Percentiles rank a stretch among this genome's conserved stretches.
Conservation (phyloP, 1,140 invertebrate genomes). For the Brachionus plicatilis region DNA sequence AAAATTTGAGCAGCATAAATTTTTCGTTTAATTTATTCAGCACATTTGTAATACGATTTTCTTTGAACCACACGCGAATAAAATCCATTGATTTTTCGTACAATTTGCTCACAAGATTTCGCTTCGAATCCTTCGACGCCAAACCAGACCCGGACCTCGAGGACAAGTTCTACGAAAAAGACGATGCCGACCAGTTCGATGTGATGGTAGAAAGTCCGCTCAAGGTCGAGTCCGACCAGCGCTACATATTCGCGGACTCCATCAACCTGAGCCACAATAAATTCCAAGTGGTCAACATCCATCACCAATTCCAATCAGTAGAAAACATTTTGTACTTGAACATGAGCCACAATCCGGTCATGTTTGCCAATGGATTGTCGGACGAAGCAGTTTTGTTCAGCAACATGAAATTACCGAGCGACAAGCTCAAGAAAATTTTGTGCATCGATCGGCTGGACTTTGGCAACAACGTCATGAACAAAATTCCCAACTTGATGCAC, state of each 20-base stretch:
- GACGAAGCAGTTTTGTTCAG: not conserved
- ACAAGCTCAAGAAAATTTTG: not conserved
- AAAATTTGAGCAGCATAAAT: not conserved
- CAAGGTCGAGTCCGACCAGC: not conserved
- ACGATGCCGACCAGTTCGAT: not conserved
- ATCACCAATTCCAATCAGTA: constrained; percentile 9
- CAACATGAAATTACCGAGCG: not conserved
- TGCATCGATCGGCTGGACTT: constrained; percentile 5
- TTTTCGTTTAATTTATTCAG: not conserved
- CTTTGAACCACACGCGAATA: not conserved
- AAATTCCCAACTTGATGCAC: constrained; percentile 13
- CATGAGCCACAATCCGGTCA: not conserved
- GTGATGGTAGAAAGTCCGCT: not conserved
- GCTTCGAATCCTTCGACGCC: not conserved
- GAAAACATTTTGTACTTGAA: not conserved
- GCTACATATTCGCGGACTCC: not conserved
- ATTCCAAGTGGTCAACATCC: not conserved
- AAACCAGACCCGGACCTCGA: not conserved
- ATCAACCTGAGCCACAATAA: constrained; percentile 16
- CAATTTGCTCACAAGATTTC: constrained; percentile 5
- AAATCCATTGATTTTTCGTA: not conserved
- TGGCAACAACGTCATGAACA: not conserved
- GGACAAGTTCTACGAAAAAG: constrained; percentile 2
- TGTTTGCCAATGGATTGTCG: not conserved
- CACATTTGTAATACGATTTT: not conserved